phyloP scores from a whole-genome alignment of 2,888 invertebrate species.

The Brenthis ino region DNA sequence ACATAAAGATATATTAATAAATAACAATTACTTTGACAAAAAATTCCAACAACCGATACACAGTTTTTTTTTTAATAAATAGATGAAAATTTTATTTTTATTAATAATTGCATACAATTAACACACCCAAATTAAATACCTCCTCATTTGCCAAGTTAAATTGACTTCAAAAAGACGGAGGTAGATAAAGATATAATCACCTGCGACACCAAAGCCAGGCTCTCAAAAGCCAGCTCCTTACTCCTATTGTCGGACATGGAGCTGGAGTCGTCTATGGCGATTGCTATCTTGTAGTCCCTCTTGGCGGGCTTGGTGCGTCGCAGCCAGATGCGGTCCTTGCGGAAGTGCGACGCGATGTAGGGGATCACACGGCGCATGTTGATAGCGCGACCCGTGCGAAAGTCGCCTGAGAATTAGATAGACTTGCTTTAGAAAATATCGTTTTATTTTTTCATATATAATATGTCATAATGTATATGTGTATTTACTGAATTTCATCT shows the following conservation, averaged over 20 bases:
- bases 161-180: no score
- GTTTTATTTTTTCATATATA: no score
- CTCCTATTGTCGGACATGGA: slow-evolving; percentile 95
- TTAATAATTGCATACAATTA: not conserved
- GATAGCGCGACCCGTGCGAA: slow-evolving; percentile 96
- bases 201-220: slow-evolving; percentile 93
- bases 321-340: slow-evolving; percentile 99
- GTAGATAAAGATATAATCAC: slow-evolving; percentile 44
- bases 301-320: slow-evolving; percentile 97
- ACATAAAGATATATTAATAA: no score
- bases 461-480: no score
- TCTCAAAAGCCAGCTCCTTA: slow-evolving; percentile 96
- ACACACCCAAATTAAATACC: not conserved
- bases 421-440: no score
- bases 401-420: slow-evolving; percentile 87
- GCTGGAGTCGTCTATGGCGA: slow-evolving; percentile 98
- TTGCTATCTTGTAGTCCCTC: slow-evolving; percentile 96
- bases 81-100: no score
- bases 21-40: no score
- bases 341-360: slow-evolving; percentile 99
- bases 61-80: no score
- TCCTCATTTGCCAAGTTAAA: no score
- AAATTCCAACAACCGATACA: no score
- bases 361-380: slow-evolving; percentile 99
- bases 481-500: no score